These are phyloP conservation scores for Sphaerophoria rueppellii DNA, from an alignment of 2,888 invertebrate species.

Conservation along the genomic window DNA sequence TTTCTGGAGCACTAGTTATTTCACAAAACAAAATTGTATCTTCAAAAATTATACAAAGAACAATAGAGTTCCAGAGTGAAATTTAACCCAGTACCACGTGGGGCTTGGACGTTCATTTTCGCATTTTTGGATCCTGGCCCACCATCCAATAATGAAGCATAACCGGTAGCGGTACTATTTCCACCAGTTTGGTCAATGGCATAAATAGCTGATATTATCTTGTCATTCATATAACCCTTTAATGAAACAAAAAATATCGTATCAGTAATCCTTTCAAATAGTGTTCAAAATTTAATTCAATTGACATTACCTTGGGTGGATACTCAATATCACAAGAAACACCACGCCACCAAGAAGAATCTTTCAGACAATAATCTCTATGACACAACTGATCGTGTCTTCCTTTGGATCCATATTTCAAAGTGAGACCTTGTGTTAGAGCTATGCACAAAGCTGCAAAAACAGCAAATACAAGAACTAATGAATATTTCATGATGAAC, in stretches of 20 bases:
- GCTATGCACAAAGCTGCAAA: constrained; percentile 52
- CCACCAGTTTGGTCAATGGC: constrained; percentile 76
- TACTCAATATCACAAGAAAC: constrained; percentile 64
- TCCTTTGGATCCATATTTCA: constrained; percentile 73
- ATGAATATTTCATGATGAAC: constrained; percentile 45
- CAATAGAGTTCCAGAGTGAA: constrained; percentile 79
- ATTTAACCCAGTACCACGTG: constrained; percentile 79
- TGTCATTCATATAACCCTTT: constrained; percentile 36
- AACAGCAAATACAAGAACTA: constrained; percentile 49
- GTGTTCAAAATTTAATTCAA: background rate
- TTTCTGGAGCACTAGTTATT: no score
- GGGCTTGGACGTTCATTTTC: constrained; percentile 80
- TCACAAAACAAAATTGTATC: background rate
- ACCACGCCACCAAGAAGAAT: constrained; percentile 59
- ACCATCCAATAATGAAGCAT: constrained; percentile 77
- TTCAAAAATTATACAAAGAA: background rate
- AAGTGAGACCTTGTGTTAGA: constrained; percentile 68
- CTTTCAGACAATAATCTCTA: constrained; percentile 52
- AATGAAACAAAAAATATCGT: background rate
- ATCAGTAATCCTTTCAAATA: background rate
- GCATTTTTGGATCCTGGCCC: constrained; percentile 78
- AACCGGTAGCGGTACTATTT: constrained; percentile 74
- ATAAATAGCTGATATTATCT: constrained; percentile 34
- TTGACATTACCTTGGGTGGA: constrained; percentile 71
- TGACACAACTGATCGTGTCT: constrained; percentile 70